A percentile compares a stretch with the other conserved stretches of the same genome.
These are phyloP conservation scores for Cyanoliseus patagonus DNA, from an alignment of 2,113 vertebrate genomes.

Conservation along the genomic window DNA sequence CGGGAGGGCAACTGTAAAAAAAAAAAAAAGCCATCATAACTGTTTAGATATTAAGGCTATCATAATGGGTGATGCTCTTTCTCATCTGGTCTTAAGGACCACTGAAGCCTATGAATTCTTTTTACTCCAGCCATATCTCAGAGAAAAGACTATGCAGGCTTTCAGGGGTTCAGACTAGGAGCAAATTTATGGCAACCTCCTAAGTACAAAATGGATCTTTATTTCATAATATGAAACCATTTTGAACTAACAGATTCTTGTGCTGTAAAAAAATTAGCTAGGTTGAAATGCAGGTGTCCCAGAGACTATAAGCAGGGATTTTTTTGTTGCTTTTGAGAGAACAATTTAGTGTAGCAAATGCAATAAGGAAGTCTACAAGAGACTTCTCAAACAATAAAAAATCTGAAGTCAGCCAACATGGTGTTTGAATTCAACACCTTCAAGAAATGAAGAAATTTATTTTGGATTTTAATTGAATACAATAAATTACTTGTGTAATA, in stretches of 20 bases:
- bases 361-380: neutral
- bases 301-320: rapidly evolving
- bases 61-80: neutral
- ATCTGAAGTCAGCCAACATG: neutral
- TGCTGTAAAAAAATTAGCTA: neutral
- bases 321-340: neutral
- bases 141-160: neutral
- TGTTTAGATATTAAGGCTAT: neutral
- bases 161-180: neutral
- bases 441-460: neutral
- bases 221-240: neutral
- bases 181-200: neutral
- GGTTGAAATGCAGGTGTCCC: neutral
- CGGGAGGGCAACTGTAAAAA: neutral
- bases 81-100: neutral
- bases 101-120: neutral
- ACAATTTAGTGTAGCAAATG: neutral
- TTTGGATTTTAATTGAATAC: neutral
- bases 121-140: neutral
- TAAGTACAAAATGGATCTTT: neutral
- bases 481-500: neutral
- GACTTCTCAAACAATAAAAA: neutral
- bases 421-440: neutral
- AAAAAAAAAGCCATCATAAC: neutral
- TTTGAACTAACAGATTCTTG: neutral